Base-by-base conservation (phyloP, 35 echinoderm and acorn worm species). In the Eucidaris tribuloides region DNA sequence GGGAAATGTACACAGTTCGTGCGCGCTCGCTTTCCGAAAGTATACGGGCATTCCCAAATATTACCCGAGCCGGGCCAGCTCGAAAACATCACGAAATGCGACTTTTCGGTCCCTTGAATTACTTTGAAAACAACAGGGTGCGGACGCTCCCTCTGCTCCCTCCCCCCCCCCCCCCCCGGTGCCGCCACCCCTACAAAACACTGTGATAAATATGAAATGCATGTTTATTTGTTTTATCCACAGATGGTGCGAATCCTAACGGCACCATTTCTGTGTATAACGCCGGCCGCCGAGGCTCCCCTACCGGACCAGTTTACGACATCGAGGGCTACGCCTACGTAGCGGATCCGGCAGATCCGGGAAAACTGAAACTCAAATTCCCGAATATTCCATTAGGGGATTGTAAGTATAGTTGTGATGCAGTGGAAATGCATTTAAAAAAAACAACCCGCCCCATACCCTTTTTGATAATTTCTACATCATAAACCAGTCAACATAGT, bases 321-420 rank as follows among this genome's bases (percentile, higher is more conserved):
- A 88, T 93, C 33, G 55, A 20, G 17, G 91, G 91, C 46, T 65
- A 79, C 18, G 91, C 91, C 57, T 88, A 79, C 57, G 80, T 78
- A 32, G 46, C 71, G 2, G 44, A 93, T 50, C 65, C 80, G 9
- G 80, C 49, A 4, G n/a, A 88, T 55, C 91, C 91, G 2, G 91
- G 91, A 4, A 43, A 88, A 79, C 80, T 93, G n/a, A 65, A 83
- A 60, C 80, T 93, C 5, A 62, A 77, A 49, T 81, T 93, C 5
- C 63, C 71, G 30, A 80, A 68, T 24, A 72, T 77, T 1, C 91
- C 91, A 14, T 37, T 93, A 55, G 85, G 85, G 19, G 63, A 82
- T 28, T 93, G 91, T 93, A 79, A 88, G 91, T 87, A 54, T 3
- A 18, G 24, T 40, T 68, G n/a, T 70, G 7, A 23, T 61, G 42